Evolutionary conservation across 2,888 invertebrate species (phyloP).

Genomic region (Harpalus rufipes): DNA sequence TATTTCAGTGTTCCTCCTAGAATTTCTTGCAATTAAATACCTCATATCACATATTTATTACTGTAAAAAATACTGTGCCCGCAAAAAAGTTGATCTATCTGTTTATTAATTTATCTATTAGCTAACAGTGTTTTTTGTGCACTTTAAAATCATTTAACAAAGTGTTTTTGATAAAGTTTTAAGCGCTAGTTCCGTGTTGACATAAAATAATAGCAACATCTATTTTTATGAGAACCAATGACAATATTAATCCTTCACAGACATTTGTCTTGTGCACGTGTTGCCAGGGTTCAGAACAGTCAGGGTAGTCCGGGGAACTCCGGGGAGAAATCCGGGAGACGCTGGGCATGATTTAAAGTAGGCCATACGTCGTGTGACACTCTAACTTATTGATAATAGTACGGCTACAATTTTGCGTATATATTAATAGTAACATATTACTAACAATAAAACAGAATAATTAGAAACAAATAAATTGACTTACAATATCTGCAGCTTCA

Average conservation of each 20-base stretch:
- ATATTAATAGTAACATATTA: no score
- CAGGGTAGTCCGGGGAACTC: neutral
- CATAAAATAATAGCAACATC: conserved; percentile 45
- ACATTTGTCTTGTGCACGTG: conserved; percentile 47
- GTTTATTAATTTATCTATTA: neutral
- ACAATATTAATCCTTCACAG: conserved; percentile 54
- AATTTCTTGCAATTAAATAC: neutral
- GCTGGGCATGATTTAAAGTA: no score
- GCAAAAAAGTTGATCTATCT: neutral
- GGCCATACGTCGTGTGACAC: neutral
- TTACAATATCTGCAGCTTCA: no score
- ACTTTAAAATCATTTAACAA: neutral
- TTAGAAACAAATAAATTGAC: no score
- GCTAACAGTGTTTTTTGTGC: neutral
- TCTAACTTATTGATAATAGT: neutral
- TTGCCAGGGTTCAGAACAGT: neutral
- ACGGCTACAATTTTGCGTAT: no score
- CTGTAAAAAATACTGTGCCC: neutral
- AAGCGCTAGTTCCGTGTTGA: conserved; percentile 8
- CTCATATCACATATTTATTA: neutral
- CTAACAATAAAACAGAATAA: no score
- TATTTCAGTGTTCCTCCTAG: neutral
- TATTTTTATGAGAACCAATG: conserved; percentile 53
- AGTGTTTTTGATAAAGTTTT: neutral
- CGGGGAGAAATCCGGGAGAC: neutral